Conservation (phyloP, 2,888 invertebrate genomes). For the Charanyca ferruginea region DNA sequence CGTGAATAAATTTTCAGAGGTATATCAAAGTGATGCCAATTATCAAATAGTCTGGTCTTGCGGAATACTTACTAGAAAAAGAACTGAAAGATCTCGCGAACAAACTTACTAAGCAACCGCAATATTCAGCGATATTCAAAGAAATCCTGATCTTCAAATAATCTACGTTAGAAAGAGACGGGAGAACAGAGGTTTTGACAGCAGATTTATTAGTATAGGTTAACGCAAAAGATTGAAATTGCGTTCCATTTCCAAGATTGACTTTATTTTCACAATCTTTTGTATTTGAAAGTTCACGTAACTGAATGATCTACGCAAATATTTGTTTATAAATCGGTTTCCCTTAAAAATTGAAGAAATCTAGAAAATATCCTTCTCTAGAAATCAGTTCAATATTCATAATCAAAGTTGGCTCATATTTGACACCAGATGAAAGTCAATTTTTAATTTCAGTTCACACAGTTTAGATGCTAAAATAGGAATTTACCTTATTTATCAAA, state of each 20-base stretch:
- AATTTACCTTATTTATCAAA: conserved; percentile 19
- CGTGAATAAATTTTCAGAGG: background rate
- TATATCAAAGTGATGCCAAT: background rate
- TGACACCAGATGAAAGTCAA: conserved; percentile 13
- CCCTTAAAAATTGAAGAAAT: conserved; percentile 8
- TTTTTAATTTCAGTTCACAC: conserved; percentile 17
- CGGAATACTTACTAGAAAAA: background rate
- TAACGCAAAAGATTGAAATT: background rate
- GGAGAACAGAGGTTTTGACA: background rate
- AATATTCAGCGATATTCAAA: background rate
- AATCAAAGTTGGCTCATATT: conserved; percentile 22
- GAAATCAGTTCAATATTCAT: conserved; percentile 19
- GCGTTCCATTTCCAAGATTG: background rate
- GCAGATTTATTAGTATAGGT: background rate
- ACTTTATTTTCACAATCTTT: background rate
- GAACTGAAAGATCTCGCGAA: background rate
- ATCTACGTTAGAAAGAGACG: background rate
- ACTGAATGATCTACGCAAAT: background rate
- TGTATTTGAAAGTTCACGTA: background rate
- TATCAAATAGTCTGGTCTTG: background rate
- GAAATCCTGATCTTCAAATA: background rate
- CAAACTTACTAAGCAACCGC: too few species aligned
- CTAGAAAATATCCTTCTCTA: conserved; percentile 11
- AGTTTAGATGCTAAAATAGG: conserved; percentile 17
- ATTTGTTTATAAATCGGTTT: conserved; percentile 8